A percentile compares a stretch with the other conserved stretches of the same genome.
Evolutionary conservation across 2,888 invertebrate species (phyloP).

Genomic region (Andrena praecox): DNA sequence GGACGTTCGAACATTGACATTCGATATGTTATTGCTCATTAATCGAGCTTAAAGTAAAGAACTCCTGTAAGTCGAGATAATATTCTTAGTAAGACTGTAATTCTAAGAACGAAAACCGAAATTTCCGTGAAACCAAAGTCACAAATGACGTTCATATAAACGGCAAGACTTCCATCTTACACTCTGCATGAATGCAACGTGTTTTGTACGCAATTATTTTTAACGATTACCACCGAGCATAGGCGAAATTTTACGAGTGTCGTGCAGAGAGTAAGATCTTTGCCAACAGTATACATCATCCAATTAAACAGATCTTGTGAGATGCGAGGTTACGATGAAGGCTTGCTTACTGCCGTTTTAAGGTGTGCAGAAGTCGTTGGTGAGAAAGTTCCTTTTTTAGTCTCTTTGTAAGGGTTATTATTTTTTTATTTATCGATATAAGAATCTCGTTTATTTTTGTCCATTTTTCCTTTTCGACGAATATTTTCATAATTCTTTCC

Average conservation of each 20-base stretch:
- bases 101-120: constrained; percentile 59
- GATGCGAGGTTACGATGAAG: constrained; percentile 59
- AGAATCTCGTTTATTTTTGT: constrained; percentile 27
- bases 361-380: constrained; percentile 73
- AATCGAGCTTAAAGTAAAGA: constrained; percentile 73
- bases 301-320: constrained; percentile 44
- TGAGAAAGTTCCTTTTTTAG: constrained; percentile 68
- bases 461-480: constrained; percentile 26
- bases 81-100: constrained; percentile 78
- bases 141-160: constrained; percentile 46
- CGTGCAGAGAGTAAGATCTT: constrained; percentile 69
- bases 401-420: constrained; percentile 49
- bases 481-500: constrained; percentile 52
- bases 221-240: constrained; percentile 35
- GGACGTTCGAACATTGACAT: constrained; percentile 64
- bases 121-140: constrained; percentile 47
- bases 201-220: constrained; percentile 68
- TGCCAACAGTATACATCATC: constrained; percentile 57
- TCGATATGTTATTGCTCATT: constrained; percentile 69
- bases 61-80: constrained; percentile 69
- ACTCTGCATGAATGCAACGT: constrained; percentile 51
- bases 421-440: constrained; percentile 58
- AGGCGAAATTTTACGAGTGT: constrained; percentile 49
- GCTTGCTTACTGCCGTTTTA: constrained; percentile 78
- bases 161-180: constrained; percentile 42